Conservation (phyloP, 1,140 invertebrate genomes). For the Zeugodacus cucurbitae region DNA sequence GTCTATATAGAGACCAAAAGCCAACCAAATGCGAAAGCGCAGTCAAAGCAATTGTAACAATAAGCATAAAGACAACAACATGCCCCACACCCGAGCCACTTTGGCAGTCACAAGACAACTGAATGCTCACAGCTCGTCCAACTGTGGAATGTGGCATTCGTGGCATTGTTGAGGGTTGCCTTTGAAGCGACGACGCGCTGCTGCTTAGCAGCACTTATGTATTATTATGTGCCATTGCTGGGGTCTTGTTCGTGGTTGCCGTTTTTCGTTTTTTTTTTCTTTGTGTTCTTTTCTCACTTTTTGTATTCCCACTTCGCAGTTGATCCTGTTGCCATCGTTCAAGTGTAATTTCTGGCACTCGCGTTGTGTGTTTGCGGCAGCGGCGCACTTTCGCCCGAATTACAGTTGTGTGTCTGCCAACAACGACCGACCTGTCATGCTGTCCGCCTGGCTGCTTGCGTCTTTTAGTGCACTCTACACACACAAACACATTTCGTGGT, state of each 20-base stretch:
- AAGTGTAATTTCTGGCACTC: constrained; percentile 13
- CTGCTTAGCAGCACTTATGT: neutral
- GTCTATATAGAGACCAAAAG: too few species aligned
- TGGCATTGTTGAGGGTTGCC: neutral
- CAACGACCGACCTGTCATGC: neutral
- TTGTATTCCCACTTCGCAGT: too few species aligned
- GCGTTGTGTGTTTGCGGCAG: neutral
- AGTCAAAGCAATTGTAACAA: neutral
- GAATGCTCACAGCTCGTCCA: neutral
- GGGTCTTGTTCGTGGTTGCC: neutral
- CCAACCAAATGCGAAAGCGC: neutral
- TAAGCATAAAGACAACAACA: too few species aligned
- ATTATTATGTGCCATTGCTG: neutral
- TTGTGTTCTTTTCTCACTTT: neutral
- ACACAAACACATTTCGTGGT: neutral
- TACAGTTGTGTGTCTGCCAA: neutral
- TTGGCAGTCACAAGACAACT: neutral
- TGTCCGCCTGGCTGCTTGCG: neutral
- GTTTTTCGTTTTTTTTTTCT: neutral
- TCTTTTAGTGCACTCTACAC: neutral
- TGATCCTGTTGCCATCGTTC: neutral
- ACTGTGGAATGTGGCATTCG: neutral
- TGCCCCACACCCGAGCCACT: neutral
- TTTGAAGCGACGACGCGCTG: neutral
- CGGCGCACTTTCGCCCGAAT: neutral